A percentile compares a stretch with the other conserved stretches of the same genome.
Evolutionary conservation across 2,888 invertebrate genomes (phyloP).

Genomic region (Eustalomyia histrio): DNA sequence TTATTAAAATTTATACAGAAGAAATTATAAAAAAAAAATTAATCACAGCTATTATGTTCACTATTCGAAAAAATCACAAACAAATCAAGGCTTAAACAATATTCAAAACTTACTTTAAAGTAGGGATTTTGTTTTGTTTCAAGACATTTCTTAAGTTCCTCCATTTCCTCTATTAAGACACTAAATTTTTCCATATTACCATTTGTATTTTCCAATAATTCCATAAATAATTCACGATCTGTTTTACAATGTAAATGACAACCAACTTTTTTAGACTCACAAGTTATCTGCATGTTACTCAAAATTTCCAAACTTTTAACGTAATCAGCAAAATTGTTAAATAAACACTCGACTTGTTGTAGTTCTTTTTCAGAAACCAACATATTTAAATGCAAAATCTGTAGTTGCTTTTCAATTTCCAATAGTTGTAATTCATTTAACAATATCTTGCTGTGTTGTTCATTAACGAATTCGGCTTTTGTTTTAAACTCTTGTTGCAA

Average conservation of each 20-base stretch:
- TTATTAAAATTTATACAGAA: too few species aligned
- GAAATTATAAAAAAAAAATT: too few species aligned
- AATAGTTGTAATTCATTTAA: neutral
- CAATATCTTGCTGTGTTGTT: neutral
- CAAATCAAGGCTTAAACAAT: too few species aligned
- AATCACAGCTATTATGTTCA: too few species aligned
- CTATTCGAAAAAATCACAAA: too few species aligned
- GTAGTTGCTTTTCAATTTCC: neutral
- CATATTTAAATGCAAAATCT: neutral
- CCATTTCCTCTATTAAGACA: neutral
- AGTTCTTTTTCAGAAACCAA: neutral
- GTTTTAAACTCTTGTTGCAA: neutral
- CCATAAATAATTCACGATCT: conserved; percentile 19
- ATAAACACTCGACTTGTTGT: neutral
- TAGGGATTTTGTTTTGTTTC: neutral
- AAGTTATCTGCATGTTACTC: neutral
- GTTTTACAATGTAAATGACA: conserved; percentile 4
- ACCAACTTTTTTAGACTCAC: neutral
- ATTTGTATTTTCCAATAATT: conserved; percentile 18
- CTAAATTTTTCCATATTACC: neutral
- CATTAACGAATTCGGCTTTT: neutral
- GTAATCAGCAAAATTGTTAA: neutral
- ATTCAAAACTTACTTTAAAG: neutral
- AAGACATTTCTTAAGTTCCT: neutral
- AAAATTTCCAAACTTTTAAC: neutral